phyloP scores from a whole-genome alignment of 2,888 invertebrate genomes.

The Pachydiplax longipennis region DNA sequence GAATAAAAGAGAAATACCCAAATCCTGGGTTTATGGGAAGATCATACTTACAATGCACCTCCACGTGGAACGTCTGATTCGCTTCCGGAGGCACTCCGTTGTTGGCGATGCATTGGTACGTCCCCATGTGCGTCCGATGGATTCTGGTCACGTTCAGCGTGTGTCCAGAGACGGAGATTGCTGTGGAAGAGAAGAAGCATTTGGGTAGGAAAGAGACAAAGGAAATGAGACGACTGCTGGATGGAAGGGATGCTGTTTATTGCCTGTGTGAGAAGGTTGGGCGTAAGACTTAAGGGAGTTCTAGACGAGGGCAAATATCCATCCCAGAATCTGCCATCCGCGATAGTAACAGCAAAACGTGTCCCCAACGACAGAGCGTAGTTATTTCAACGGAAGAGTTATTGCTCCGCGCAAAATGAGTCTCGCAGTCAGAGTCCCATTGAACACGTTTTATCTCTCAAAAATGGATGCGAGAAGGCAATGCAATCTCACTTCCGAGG shows the following conservation, averaged over 20 bases:
- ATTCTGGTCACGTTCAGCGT: conserved; percentile 80
- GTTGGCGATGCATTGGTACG: conserved; percentile 78
- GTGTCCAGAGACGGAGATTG: conserved; percentile 76
- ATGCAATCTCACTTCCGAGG: too few relatives aligned
- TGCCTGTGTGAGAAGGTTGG: neutral
- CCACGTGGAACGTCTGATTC: conserved; percentile 81
- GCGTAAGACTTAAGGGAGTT: neutral
- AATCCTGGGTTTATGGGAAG: too few relatives aligned
- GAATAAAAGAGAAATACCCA: too few relatives aligned
- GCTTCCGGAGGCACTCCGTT: conserved; percentile 88
- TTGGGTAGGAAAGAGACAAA: conserved; percentile 52
- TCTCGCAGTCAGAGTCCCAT: too few relatives aligned
- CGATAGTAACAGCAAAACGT: neutral
- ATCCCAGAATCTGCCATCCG: neutral
- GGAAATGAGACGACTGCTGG: conserved; percentile 20
- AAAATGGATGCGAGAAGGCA: too few relatives aligned
- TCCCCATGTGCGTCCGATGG: conserved; percentile 77
- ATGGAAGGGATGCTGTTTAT: neutral
- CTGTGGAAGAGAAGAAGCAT: conserved; percentile 58
- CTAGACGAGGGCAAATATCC: neutral
- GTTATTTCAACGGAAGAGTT: neutral
- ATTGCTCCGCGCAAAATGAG: too few relatives aligned
- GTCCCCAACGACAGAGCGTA: neutral
- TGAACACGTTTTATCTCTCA: too few relatives aligned
- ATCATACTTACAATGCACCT: conserved; percentile 84